Conservation (phyloP, 2,113 vertebrate species). For the Daboia siamensis region DNA sequence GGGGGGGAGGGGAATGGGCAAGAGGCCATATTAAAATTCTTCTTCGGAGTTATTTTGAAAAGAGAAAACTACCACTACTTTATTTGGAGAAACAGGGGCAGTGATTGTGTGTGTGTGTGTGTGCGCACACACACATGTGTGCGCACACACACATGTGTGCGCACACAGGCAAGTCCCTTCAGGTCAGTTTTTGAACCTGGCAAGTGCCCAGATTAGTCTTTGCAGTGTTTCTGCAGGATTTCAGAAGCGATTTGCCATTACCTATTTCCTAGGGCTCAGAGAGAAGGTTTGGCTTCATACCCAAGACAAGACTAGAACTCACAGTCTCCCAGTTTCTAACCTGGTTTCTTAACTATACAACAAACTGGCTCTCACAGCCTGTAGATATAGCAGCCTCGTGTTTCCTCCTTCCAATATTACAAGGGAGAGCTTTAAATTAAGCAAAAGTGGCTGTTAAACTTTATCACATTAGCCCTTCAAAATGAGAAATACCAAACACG, state of each 20-base stretch:
- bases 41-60: background rate
- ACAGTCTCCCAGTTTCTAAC: background rate
- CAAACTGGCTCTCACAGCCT: background rate
- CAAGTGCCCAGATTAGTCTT: background rate
- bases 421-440: background rate
- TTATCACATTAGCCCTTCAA: background rate
- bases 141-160: background rate
- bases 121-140: rapidly evolving
- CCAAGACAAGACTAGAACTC: background rate
- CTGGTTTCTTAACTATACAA: background rate
- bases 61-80: background rate
- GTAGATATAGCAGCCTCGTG: background rate
- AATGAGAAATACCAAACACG: background rate
- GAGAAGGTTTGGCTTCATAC: background rate
- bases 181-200: background rate
- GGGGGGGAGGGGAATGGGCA: too few relatives aligned
- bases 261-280: background rate
- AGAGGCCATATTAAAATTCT: background rate
- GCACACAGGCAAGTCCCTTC: background rate
- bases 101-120: background rate
- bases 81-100: background rate
- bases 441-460: background rate
- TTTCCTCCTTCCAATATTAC: background rate
- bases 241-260: background rate
- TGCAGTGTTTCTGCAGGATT: background rate